Evolutionary conservation across 2,113 vertebrate genomes (phyloP).

Genomic region (Odocoileus hemionus): DNA sequence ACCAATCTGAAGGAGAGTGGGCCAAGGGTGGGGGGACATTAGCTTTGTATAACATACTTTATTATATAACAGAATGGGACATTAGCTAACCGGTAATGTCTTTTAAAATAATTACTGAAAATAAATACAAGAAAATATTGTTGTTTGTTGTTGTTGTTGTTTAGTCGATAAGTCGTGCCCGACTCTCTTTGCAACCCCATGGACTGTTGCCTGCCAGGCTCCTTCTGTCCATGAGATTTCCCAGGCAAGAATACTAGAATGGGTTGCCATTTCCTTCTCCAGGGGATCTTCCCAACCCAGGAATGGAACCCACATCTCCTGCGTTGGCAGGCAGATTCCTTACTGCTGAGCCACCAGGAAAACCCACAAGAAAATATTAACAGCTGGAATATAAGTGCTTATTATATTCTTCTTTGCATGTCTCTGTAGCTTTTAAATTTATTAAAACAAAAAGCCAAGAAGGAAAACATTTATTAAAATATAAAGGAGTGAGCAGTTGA

Average conservation of each 20-base stretch:
- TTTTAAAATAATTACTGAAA: slow-evolving; percentile 16
- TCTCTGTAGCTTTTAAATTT: background rate
- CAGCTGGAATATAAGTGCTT: background rate
- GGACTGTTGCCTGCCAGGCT: background rate
- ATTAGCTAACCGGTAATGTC: background rate
- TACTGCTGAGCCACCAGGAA: background rate
- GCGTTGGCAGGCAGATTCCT: background rate
- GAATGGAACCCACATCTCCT: background rate
- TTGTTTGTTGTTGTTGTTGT: background rate
- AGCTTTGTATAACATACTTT: background rate
- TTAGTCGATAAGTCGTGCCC: background rate
- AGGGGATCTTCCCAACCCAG: background rate
- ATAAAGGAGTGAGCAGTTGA: background rate
- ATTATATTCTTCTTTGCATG: background rate
- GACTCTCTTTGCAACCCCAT: background rate
- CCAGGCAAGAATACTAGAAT: background rate
- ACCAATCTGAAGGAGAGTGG: background rate
- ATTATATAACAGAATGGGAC: background rate
- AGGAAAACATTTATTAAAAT: background rate
- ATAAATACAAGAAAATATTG: background rate
- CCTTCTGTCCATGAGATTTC: background rate
- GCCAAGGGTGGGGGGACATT: background rate
- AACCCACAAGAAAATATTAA: background rate
- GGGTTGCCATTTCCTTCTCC: background rate
- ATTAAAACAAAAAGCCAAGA: background rate